Conservation (phyloP, 2,797 vertebrate genomes). For the Natrix natrix region DNA sequence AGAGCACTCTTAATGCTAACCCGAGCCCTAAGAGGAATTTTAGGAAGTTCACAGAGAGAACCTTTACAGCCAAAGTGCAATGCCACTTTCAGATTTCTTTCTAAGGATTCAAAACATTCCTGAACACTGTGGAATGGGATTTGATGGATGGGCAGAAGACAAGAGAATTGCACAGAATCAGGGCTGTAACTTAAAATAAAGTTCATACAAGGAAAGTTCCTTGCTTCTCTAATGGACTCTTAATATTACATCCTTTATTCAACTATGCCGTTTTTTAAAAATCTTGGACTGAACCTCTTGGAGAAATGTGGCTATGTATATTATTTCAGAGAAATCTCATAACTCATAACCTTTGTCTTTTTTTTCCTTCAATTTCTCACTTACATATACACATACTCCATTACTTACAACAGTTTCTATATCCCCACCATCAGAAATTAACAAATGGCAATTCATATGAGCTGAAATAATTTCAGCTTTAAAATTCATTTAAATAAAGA, state of each 20-base stretch:
- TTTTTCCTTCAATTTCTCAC: not conserved
- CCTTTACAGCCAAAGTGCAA: not conserved
- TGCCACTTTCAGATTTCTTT: not conserved
- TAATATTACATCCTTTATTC: not conserved
- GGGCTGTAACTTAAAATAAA: not conserved
- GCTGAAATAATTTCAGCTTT: not conserved
- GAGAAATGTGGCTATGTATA: not conserved
- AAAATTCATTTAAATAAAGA: not conserved
- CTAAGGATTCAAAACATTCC: not conserved
- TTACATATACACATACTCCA: not conserved
- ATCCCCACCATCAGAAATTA: not conserved
- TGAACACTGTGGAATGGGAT: not conserved
- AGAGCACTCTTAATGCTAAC: not conserved
- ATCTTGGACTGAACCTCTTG: not conserved
- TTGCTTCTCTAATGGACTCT: not conserved
- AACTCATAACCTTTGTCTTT: not conserved
- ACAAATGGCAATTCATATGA: not conserved
- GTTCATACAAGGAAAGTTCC: not conserved
- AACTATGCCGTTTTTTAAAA: not conserved
- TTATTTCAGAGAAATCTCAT: not conserved
- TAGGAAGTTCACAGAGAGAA: not conserved
- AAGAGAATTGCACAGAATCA: not conserved
- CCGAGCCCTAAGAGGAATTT: not conserved
- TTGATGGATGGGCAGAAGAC: not conserved
- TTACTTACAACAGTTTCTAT: not conserved